A percentile compares a stretch with the other conserved stretches of the same genome.
These are phyloP conservation scores for Pygoscelis adeliae DNA, from an alignment of 2,113 vertebrate species.

Conservation along the genomic window DNA sequence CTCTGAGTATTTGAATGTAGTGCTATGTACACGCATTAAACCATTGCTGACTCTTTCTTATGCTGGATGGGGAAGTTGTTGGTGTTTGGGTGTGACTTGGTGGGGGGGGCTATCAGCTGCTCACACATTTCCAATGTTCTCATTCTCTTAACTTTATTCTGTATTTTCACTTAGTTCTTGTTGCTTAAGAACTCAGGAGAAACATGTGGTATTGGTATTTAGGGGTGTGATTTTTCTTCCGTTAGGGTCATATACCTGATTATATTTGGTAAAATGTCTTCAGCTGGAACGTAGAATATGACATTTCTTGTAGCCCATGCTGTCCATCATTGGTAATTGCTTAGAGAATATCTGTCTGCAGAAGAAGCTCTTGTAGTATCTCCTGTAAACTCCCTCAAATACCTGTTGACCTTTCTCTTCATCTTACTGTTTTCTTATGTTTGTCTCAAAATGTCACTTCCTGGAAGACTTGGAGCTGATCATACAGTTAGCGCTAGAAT, in stretches of 20 bases:
- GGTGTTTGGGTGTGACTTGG: neutral
- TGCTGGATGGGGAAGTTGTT: neutral
- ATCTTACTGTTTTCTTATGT: conserved; percentile 19
- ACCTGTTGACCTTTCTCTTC: conserved; percentile 48
- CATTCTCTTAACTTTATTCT: neutral
- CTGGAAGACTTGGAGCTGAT: neutral
- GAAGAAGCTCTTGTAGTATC: neutral
- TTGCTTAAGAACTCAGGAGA: neutral
- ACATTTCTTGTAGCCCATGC: neutral
- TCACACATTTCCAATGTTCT: neutral
- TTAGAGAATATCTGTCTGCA: neutral
- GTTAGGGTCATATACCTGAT: neutral
- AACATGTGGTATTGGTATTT: neutral
- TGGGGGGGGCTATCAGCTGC: neutral
- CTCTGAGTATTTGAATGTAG: neutral
- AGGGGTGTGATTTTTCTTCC: neutral
- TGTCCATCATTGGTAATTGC: conserved; percentile 8
- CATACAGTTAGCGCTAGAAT: neutral
- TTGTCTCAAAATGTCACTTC: conserved; percentile 38
- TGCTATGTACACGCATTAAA: neutral
- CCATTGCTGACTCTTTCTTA: neutral
- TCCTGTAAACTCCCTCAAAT: conserved; percentile 26
- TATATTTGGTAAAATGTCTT: neutral
- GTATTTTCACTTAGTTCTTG: neutral
- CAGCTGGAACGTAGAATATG: neutral